Evolutionary conservation across 2,113 vertebrate species (phyloP).

Genomic region (Embiotoca jacksoni): DNA sequence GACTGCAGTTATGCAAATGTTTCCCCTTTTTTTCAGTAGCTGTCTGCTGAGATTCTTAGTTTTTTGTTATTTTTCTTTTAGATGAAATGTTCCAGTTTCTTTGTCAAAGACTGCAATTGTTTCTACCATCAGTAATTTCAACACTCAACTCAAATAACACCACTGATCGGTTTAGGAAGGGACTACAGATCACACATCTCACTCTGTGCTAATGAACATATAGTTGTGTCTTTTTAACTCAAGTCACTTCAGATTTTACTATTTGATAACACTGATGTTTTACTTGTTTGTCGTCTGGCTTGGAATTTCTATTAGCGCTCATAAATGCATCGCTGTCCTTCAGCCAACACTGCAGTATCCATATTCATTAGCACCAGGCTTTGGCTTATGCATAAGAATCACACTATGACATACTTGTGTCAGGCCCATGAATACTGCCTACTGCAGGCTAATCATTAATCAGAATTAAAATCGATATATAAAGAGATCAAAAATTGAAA

Average conservation of each 20-base stretch:
- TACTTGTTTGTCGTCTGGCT: slow-evolving; percentile 36
- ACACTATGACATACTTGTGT: slow-evolving; percentile 14
- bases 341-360: slow-evolving; percentile 28
- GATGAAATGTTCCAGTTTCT: slow-evolving; percentile 4
- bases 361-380: slow-evolving; percentile 21
- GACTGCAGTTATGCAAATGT: slow-evolving; percentile 26
- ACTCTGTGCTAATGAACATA: slow-evolving; percentile 11
- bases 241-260: background rate
- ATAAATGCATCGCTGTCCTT: slow-evolving; percentile 5
- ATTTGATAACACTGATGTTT: slow-evolving; percentile 10
- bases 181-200: slow-evolving; percentile 6
- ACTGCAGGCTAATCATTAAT: slow-evolving; percentile 12
- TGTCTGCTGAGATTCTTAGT: slow-evolving; percentile 14
- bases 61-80: background rate
- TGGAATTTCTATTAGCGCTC: slow-evolving; percentile 9
- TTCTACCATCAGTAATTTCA: slow-evolving; percentile 7
- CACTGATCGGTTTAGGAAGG: background rate
- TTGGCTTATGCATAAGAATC: slow-evolving; percentile 3
- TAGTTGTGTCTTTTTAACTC: too few relatives aligned
- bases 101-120: background rate
- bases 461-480: slow-evolving; percentile 10
- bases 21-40: slow-evolving; percentile 20
- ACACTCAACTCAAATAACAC: background rate
- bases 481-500: too few relatives aligned
- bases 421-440: background rate